phyloP scores from a whole-genome alignment of 2,113 vertebrate genomes.

The Fulmarus glacialis region DNA sequence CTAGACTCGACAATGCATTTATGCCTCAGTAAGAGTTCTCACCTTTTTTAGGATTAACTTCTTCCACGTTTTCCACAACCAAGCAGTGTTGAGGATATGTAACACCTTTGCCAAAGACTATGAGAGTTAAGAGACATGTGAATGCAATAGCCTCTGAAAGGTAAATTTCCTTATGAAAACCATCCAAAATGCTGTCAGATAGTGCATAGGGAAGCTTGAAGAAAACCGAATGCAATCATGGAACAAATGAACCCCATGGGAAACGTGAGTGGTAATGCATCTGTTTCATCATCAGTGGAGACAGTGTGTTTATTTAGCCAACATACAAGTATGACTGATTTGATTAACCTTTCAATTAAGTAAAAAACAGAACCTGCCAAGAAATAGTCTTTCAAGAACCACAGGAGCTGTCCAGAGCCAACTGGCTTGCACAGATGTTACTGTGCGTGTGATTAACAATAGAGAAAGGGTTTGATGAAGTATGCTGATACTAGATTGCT shows the following conservation, averaged over 20 bases:
- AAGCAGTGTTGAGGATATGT: not conserved
- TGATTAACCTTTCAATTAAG: slow-evolving; percentile 73
- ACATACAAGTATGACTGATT: slow-evolving; percentile 51
- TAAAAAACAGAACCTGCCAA: slow-evolving; percentile 61
- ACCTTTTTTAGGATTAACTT: not conserved
- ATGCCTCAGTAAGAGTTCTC: not conserved
- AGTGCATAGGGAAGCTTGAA: not conserved
- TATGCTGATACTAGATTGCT: not conserved
- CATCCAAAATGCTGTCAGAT: not conserved
- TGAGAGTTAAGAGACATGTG: not conserved
- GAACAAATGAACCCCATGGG: slow-evolving; percentile 27
- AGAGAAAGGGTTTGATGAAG: not conserved
- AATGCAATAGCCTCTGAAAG: not conserved
- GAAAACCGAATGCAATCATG: not conserved
- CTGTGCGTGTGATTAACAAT: not conserved
- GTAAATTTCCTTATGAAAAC: not conserved
- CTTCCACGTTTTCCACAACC: not conserved
- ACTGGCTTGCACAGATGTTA: slow-evolving; percentile 61
- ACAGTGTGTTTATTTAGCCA: slow-evolving; percentile 59
- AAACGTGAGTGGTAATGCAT: not conserved
- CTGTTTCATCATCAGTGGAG: slow-evolving; percentile 56
- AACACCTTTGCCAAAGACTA: not conserved
- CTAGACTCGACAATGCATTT: not conserved
- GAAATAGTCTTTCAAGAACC: slow-evolving; percentile 57
- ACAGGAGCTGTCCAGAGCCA: slow-evolving; percentile 70